Base-by-base conservation (phyloP, 2,797 vertebrate genomes). In the Parauchenoglanis ngamensis region DNA sequence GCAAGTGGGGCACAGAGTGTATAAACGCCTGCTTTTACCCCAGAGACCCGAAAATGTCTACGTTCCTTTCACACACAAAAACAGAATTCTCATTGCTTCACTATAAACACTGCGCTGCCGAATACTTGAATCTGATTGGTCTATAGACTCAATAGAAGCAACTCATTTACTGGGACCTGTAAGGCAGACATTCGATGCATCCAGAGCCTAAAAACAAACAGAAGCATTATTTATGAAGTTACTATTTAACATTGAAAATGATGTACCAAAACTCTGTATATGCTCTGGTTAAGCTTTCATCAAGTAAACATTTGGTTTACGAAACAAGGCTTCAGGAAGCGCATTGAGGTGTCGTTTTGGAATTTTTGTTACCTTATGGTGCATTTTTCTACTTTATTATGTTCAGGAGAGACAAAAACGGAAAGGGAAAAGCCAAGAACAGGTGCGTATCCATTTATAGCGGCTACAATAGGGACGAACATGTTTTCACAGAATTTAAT, bases 1-100 rank as follows among this genome's bases (percentile, higher is more conserved):
- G 44, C 49, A 83, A 83, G 80, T 83, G 80, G 80, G 46, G 40
- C 80, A 83, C 25, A 8, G 23, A 21, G 61, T 52, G 80, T 68
- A 25, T 83, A 83, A 67, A 52, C n/a, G 19, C 31, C 81, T 52
- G 19, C 49, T 52, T 31, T 68, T 68, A 67, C 46, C 63, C 46
- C 17, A 68, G 80, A 68, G 63, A 68, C 44, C 57, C 44, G 31
- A 79, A 59, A 23, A 40, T 12, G 7, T 28, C 44, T 28, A 44
- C 13, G 25, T 63, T 82, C 40, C 28, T 63, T 65, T 82, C 28
- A 80, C 11, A 40, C 44, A 40, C 56, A 23, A 5, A 25, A 59
- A 35, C 19, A 52, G 8, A 19, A 31, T 56, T 31, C 17, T 31
- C 8, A 11, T 0, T 78, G 49, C 7, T 28, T 54, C 25, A 31